Evolutionary conservation across 2,888 invertebrate genomes (phyloP).

Genomic region (Acleris emargana): DNA sequence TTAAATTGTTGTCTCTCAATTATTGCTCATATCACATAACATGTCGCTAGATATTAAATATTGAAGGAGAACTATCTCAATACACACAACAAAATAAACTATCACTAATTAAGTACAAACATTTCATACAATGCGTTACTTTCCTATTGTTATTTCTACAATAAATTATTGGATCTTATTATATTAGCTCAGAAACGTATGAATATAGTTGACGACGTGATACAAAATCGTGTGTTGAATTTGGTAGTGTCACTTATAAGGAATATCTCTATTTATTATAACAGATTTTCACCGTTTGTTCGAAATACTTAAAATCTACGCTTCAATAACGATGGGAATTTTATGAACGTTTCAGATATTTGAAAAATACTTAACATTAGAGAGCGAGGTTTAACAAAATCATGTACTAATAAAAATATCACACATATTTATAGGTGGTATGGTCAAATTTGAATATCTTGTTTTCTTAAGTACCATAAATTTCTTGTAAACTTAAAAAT

Average conservation of each 20-base stretch:
- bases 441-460: constrained; percentile 71
- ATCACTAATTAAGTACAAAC: constrained; percentile 82
- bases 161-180: constrained; percentile 54
- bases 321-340: constrained; percentile 15
- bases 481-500: constrained; percentile 17
- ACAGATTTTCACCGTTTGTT: constrained; percentile 40
- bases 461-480: constrained; percentile 44
- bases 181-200: constrained; percentile 67
- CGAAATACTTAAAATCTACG: constrained; percentile 15
- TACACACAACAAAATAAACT: constrained; percentile 76
- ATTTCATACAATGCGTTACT: constrained; percentile 56
- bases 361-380: constrained; percentile 53
- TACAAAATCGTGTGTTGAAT: constrained; percentile 17
- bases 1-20: constrained; percentile 72
- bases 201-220: constrained; percentile 20
- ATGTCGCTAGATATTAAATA: constrained; percentile 67
- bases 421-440: constrained; percentile 76
- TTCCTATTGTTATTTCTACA: constrained; percentile 52
- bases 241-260: constrained; percentile 13
- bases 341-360: constrained; percentile 10
- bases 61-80: constrained; percentile 69
- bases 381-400: constrained; percentile 66
- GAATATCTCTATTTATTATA: constrained; percentile 28
- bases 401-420: constrained; percentile 66
- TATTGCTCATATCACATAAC: constrained; percentile 82